Evolutionary conservation across 2,113 vertebrate genomes (phyloP).

Genomic region (Clinocottus analis): DNA sequence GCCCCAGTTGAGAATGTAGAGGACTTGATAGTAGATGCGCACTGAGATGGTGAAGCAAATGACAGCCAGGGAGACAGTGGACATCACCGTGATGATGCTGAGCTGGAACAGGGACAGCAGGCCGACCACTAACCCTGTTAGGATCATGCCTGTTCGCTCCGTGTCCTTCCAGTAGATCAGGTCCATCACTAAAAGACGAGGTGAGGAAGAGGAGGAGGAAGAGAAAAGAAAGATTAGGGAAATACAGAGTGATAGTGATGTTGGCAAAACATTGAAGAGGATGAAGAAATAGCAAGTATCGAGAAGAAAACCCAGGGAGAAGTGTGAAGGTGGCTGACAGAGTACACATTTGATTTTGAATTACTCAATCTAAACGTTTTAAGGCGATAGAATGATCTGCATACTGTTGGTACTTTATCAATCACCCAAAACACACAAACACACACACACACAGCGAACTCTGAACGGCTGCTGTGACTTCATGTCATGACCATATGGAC

Average conservation of each 20-base stretch:
- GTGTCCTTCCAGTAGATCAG: conserved; percentile 92
- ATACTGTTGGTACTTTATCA: background rate
- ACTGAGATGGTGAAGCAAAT: conserved; percentile 89
- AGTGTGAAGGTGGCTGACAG: background rate
- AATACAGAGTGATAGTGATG: background rate
- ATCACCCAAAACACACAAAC: too few relatives aligned
- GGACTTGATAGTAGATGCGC: conserved; percentile 86
- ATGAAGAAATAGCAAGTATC: background rate
- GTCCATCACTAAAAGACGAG: conserved; percentile 81
- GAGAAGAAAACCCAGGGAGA: background rate
- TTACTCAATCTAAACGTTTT: background rate
- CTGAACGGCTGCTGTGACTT: too few relatives aligned
- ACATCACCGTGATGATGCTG: conserved; percentile 89
- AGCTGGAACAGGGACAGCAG: conserved; percentile 91
- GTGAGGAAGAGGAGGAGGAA: background rate
- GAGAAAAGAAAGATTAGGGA: background rate
- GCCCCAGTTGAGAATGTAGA: conserved; percentile 83
- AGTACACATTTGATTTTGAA: background rate
- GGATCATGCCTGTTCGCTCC: conserved; percentile 84
- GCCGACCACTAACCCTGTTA: conserved; percentile 87
- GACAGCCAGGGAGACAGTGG: conserved; percentile 85
- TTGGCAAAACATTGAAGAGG: background rate
- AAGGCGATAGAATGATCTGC: background rate
- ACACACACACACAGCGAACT: too few relatives aligned
- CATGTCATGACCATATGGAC: too few relatives aligned